Evolutionary conservation across 2,797 vertebrate species (phyloP), one percentile per base, ranked within the genome.

Genomic region (Antennarius maculatus): DNA sequence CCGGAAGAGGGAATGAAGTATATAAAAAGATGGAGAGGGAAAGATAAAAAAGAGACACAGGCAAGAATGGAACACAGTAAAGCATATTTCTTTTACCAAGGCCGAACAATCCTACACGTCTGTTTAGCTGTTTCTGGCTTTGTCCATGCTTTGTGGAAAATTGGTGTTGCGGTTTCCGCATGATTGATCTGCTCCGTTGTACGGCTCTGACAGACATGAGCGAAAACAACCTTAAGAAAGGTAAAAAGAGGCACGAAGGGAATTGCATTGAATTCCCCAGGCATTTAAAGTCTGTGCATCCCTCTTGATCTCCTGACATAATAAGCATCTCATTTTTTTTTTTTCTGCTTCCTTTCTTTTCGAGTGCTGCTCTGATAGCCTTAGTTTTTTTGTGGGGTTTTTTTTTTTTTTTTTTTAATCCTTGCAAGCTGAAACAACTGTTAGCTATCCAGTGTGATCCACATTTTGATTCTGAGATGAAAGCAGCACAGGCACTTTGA

Each of bases 381-480:
- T 93, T 93, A 93, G 92, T 93, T 93, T 93, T 88, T 79, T 73
- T 23, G 1, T 23, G 23, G 23, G 23, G n/a, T n/a, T n/a, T n/a
- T n/a, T n/a, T n/a, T n/a, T n/a, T n/a, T n/a, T n/a, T 23, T 23
- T 23, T 23, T 23, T 23, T 23, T 23, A 23, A 79, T 85, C 69
- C 84, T 78, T 66, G 71, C 86, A 80, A 67, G 69, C 90, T 85
- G 89, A 90, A 89, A 90, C 77, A 75, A 88, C 85, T 83, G 84
- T 90, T 87, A 80, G 89, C 84, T 58, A 81, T 91, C 89, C 82
- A 79, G 89, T 90, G 80, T 89, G 87, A 91, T 92, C 90, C 88
- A 83, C 85, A 84, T 92, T 91, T 88, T 90, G 89, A 92, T 91
- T 91, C 75, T 51, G 74, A 92, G 91, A 93, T 94, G 89, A 94